Evolutionary conservation across 1,140 invertebrate genomes (phyloP).

Genomic region (Tribolium madens): DNA sequence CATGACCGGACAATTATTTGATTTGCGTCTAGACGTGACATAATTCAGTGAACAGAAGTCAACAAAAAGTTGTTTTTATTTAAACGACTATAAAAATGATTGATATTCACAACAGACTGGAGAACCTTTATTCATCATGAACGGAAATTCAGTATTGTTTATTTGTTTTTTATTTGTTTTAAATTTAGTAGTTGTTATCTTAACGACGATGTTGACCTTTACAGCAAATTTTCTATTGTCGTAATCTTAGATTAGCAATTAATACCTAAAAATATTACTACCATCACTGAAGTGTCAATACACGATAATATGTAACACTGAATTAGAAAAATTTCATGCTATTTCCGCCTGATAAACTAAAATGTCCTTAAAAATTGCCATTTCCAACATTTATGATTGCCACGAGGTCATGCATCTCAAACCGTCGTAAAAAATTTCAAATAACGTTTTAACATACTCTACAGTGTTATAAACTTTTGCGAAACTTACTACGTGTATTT

Average conservation of each 20-base stretch:
- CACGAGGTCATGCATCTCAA: slow-evolving; percentile 3
- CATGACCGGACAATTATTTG: too few species aligned
- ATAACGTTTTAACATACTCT: too few species aligned
- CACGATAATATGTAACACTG: not conserved
- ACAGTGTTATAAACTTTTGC: not conserved
- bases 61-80: not conserved
- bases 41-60: not conserved
- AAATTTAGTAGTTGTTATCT: slow-evolving; percentile 15
- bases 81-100: not conserved
- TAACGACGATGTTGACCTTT: slow-evolving; percentile 6
- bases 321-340: not conserved
- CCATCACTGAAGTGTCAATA: not conserved
- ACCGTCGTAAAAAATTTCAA: not conserved
- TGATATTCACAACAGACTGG: not conserved
- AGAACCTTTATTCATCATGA: not conserved
- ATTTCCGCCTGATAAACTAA: slow-evolving; percentile 13
- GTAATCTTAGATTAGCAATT: not conserved
- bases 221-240: not conserved
- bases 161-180: not conserved
- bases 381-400: not conserved
- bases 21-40: too few species aligned
- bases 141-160: not conserved
- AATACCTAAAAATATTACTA: not conserved
- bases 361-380: slow-evolving; percentile 2
- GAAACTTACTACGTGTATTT: not conserved